Evolutionary conservation across 2,113 vertebrate genomes (phyloP).

Genomic region (Eudyptes chrysolophus): DNA sequence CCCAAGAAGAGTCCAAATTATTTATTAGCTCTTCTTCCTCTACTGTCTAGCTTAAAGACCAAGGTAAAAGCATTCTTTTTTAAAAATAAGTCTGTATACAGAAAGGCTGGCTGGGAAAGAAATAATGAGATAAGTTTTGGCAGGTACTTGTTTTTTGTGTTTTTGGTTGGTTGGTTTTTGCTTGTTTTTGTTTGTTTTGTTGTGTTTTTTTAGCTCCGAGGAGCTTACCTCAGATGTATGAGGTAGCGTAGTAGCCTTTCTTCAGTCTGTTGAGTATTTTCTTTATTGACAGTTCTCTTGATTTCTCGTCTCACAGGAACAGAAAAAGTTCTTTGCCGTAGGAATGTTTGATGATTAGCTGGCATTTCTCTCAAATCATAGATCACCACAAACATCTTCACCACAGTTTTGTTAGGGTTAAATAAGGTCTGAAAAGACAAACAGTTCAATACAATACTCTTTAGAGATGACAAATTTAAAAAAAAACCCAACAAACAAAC

Average conservation of each 20-base stretch:
- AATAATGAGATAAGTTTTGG: neutral
- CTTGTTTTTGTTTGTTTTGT: neutral
- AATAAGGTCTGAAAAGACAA: constrained; percentile 94
- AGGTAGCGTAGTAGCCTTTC: constrained; percentile 97
- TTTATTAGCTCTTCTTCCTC: neutral
- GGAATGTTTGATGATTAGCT: constrained; percentile 98
- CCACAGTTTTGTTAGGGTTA: constrained; percentile 99
- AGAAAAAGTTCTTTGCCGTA: constrained; percentile 98
- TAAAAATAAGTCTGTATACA: neutral
- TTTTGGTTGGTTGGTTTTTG: neutral
- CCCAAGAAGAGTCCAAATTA: neutral
- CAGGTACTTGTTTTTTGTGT: neutral
- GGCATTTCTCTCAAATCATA: constrained; percentile 97
- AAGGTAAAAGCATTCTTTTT: neutral
- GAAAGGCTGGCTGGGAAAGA: neutral
- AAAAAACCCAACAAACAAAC: no score
- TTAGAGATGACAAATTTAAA: neutral
- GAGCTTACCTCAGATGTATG: constrained; percentile 93
- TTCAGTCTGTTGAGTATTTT: constrained; percentile 78
- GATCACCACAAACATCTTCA: constrained; percentile 99
- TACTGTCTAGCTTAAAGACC: neutral
- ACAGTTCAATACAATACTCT: neutral
- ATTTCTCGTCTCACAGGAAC: constrained; percentile 92
- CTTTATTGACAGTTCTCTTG: constrained; percentile 84
- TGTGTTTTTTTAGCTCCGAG: neutral